Conservation (phyloP, 1,140 invertebrate species). For the Hormaphis cornu region DNA sequence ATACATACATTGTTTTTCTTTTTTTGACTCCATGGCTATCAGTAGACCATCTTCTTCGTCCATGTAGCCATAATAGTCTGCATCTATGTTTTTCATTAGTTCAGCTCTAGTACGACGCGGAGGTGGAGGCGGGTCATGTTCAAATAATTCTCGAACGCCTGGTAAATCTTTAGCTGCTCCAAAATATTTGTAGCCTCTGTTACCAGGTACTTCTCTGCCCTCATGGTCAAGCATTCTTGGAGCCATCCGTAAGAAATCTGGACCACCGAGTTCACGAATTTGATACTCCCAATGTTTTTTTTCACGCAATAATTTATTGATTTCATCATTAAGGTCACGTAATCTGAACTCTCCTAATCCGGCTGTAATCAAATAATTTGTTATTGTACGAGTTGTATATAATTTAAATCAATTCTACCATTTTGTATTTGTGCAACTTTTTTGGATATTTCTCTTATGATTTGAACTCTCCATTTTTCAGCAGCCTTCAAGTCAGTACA, state of each 20-base stretch:
- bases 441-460: constrained; percentile 92
- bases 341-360: constrained; percentile 97
- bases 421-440: constrained; percentile 99
- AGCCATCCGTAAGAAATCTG: constrained; percentile 84
- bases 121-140: constrained; percentile 83
- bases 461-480: constrained; percentile 92
- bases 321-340: constrained; percentile 97
- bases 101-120: constrained; percentile 88
- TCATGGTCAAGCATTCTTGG: constrained; percentile 93
- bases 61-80: constrained; percentile 96
- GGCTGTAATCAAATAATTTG: constrained; percentile 48
- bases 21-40: constrained; percentile 73
- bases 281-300: constrained; percentile 95
- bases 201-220: constrained; percentile 93
- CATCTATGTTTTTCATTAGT: constrained; percentile 95
- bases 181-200: constrained; percentile 98
- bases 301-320: constrained; percentile 92
- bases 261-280: constrained; percentile 89
- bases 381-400: neutral
- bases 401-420: constrained; percentile 45
- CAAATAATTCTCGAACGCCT: constrained; percentile 93
- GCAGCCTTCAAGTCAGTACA: constrained; percentile 81
- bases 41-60: constrained; percentile 97
- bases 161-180: constrained; percentile 98
- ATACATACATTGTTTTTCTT: constrained; percentile 56